Percentiles rank a stretch among this genome's conserved stretches.
phyloP scores from a whole-genome alignment of 2,797 vertebrate species.

The Dicrostonyx torquatus region DNA sequence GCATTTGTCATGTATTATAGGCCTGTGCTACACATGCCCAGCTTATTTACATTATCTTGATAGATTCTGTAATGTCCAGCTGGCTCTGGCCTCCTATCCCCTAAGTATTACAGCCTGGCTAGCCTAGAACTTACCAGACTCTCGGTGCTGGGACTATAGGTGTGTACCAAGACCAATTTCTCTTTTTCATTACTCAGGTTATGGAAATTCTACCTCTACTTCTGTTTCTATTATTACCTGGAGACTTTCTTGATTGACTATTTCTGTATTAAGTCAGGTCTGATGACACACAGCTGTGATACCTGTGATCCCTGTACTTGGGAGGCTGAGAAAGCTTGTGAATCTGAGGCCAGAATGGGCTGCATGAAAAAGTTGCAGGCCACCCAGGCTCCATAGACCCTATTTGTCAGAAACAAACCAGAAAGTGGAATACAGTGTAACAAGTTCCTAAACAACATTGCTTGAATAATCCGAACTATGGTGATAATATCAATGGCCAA shows the following conservation, averaged over 20 bases:
- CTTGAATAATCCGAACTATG: background rate
- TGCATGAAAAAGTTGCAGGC: background rate
- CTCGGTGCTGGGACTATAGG: background rate
- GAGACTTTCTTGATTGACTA: background rate
- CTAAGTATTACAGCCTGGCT: background rate
- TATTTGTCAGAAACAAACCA: background rate
- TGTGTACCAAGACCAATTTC: background rate
- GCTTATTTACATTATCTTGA: background rate
- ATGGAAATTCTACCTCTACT: background rate
- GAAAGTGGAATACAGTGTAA: background rate
- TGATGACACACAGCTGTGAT: background rate
- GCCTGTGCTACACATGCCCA: background rate
- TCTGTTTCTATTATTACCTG: slow-evolving; percentile 1
- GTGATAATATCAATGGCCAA: slow-evolving; percentile 26
- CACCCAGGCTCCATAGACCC: background rate
- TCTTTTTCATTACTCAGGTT: background rate
- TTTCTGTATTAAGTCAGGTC: background rate
- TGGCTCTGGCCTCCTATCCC: background rate
- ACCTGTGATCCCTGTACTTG: background rate
- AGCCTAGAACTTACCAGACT: background rate
- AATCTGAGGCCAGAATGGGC: background rate
- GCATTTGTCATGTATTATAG: background rate
- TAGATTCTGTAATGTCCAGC: background rate
- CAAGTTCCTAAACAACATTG: slow-evolving; percentile 4
- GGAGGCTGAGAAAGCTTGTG: background rate